Evolutionary conservation across 2,113 vertebrate species (phyloP).

Genomic region (Callospermophilus lateralis): DNA sequence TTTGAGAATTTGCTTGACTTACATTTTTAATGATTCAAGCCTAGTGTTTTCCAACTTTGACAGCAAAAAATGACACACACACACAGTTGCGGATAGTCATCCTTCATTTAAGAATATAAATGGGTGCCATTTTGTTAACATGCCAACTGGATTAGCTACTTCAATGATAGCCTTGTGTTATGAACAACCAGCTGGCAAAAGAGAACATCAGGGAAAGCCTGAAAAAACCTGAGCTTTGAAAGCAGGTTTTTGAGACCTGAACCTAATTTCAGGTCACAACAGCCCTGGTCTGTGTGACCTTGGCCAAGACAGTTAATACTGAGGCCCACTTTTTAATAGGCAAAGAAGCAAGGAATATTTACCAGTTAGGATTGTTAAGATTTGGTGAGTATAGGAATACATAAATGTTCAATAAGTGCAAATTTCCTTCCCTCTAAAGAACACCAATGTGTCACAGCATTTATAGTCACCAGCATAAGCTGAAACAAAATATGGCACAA

Average conservation of each 20-base stretch:
- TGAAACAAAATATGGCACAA: neutral
- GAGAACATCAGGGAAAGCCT: neutral
- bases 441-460: slow-evolving; percentile 13
- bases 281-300: neutral
- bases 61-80: neutral
- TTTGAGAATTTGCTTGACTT: neutral
- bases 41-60: neutral
- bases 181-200: neutral
- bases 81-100: neutral
- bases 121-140: neutral
- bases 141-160: neutral
- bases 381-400: neutral
- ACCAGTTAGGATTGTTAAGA: neutral
- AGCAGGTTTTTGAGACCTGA: neutral
- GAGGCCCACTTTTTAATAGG: neutral
- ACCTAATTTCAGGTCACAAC: neutral
- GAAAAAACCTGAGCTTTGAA: neutral
- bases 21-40: neutral
- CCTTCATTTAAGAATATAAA: slow-evolving; percentile 18
- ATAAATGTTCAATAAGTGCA: slow-evolving; percentile 20
- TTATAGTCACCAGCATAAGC: slow-evolving; percentile 38
- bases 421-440: slow-evolving; percentile 22
- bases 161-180: neutral
- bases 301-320: neutral
- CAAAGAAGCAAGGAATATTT: neutral